A percentile compares a stretch with the other conserved stretches of the same genome.
Conservation (phyloP, 2,888 invertebrate species). For the Eilema sororculum region DNA sequence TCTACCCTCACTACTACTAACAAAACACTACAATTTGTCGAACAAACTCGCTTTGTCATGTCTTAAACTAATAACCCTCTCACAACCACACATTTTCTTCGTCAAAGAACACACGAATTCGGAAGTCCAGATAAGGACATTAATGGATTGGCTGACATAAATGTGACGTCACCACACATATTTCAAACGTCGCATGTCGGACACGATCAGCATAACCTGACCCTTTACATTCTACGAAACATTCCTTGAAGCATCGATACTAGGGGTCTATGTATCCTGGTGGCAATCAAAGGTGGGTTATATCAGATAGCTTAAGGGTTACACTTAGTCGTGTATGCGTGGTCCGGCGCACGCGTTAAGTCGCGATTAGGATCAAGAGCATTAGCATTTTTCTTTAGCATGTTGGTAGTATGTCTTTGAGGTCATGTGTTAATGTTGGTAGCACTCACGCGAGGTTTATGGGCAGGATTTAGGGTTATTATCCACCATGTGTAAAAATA, state of each 20-base stretch:
- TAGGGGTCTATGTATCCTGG: constrained; percentile 59
- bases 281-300: constrained; percentile 67
- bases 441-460: constrained; percentile 70
- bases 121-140: constrained; percentile 84
- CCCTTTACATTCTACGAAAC: constrained; percentile 29
- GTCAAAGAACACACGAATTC: constrained; percentile 75
- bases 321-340: constrained; percentile 81
- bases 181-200: constrained; percentile 82
- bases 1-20: constrained; percentile 20
- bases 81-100: constrained; percentile 63
- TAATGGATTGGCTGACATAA: constrained; percentile 87
- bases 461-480: constrained; percentile 31
- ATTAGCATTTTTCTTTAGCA: constrained; percentile 83
- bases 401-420: constrained; percentile 74
- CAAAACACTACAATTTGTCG: constrained; percentile 23
- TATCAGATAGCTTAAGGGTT: constrained; percentile 85
- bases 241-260: background rate
- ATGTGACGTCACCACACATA: constrained; percentile 86
- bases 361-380: constrained; percentile 73
- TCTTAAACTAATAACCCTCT: constrained; percentile 70
- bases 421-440: constrained; percentile 78
- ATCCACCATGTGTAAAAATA: constrained; percentile 26
- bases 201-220: constrained; percentile 58
- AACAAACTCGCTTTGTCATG: constrained; percentile 71
- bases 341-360: constrained; percentile 81